Base-by-base conservation (phyloP, 2,113 vertebrate species). In the Lethenteron camtschaticum region DNA sequence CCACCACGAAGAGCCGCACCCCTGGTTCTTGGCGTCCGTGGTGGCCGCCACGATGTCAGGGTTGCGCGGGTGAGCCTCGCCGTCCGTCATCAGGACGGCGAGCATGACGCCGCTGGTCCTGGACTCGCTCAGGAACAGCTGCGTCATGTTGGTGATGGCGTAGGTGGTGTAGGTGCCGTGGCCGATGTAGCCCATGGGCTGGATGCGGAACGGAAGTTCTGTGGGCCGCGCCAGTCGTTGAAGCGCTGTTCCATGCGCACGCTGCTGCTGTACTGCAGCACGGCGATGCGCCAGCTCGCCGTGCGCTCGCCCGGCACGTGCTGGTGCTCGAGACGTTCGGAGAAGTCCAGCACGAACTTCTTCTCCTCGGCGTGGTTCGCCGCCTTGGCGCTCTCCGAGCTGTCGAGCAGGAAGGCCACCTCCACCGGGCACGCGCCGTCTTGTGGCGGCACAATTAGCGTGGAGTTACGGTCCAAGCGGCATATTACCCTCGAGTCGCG, bases 101-200 rank as follows among this genome's bases (percentile, higher is more conserved):
- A 86, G 80, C 77, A 82, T 86, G 73, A 88, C 76, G 56, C 84
- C 83, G 13, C 77, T 76, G 0, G 68, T 75, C 56, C 69, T 81
- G 12, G 85, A 85, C 76, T 94, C 85, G 20, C 83, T 83, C 77
- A 79, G 71, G 74, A 86, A 94, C 63, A 91, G 82, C 71, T 79
- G 82, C 68, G 89, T 94, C 75, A 91, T 82, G 77, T 94, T 91
- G 74, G 86, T 90, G 76, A 91, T 86, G 75, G 89, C 89, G 0
- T 89, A 89, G 68, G 88, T 89, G 72, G 86, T 88, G 74, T 85
- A 90, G 72, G 87, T 90, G 70, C 86, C 88, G 1, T 91, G 88
- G 12, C 88, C 88, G 56, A 88, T 89, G 77, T 84, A 86, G 57
- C 78, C 12, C 57, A 91, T 84, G 58, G 86, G 82, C 20, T 77